phyloP scores from a whole-genome alignment of 2,888 invertebrate species.

The Gerosis bhagava region DNA sequence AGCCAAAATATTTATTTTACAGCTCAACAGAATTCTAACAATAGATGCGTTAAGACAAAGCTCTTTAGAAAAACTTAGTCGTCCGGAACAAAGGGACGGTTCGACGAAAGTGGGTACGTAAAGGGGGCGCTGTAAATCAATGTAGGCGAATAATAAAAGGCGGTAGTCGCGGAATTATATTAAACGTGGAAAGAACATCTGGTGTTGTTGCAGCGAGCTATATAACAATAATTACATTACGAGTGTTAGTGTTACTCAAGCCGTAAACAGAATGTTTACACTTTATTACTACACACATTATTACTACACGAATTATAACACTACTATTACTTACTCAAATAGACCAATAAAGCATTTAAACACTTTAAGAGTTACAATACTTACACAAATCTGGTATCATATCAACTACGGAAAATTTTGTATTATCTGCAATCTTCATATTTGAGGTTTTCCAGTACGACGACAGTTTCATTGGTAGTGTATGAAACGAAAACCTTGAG shows the following conservation, averaged over 20 bases:
- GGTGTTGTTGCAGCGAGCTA: slow-evolving; percentile 1
- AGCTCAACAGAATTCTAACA: slow-evolving; percentile 54
- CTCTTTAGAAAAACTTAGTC: slow-evolving; percentile 65
- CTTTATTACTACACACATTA: too few relatives aligned
- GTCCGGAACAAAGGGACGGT: slow-evolving; percentile 68
- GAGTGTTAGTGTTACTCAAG: too few relatives aligned
- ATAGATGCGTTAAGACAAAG: slow-evolving; percentile 68
- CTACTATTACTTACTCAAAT: too few relatives aligned
- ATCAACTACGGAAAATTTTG: too few relatives aligned
- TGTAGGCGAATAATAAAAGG: slow-evolving; percentile 58
- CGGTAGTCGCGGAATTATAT: slow-evolving; percentile 21
- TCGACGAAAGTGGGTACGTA: slow-evolving; percentile 51
- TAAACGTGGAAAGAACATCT: slow-evolving; percentile 15
- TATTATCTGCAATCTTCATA: too few relatives aligned
- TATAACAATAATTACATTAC: too few relatives aligned
- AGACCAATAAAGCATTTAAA: too few relatives aligned
- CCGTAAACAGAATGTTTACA: not conserved
- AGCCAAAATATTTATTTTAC: slow-evolving; percentile 69
- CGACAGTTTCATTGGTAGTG: slow-evolving; percentile 15
- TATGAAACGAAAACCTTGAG: too few relatives aligned
- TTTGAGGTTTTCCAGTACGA: slow-evolving; percentile 4
- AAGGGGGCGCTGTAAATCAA: slow-evolving; percentile 56
- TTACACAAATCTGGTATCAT: too few relatives aligned
- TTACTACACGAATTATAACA: too few relatives aligned
- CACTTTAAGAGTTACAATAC: too few relatives aligned